Evolutionary conservation across 2,888 invertebrate species (phyloP), one percentile per base, ranked within the genome.

Genomic region (Acrobasis consociella): DNA sequence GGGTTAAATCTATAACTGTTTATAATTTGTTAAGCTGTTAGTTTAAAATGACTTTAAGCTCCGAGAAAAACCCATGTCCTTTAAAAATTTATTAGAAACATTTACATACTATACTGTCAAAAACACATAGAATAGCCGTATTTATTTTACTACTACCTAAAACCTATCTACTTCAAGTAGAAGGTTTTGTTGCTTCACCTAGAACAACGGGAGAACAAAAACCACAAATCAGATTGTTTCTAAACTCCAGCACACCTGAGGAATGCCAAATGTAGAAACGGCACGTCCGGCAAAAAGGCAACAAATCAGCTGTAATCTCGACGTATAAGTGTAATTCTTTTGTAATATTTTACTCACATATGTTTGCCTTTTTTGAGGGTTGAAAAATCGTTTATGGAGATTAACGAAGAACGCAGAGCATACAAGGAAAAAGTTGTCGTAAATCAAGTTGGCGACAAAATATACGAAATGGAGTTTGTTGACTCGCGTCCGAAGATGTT

Each of bases 401-500:
- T 50, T 49, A 60, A 60, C 49, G 50, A 60, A 60, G 50, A 51
- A 50, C 38, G 17, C 50, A 38, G 50, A 51, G 38, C 39, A 60
- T 16, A 50, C 59, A 50, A 60, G 56, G 58, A 60, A 60, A 50
- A 60, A 31, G 50, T 63, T 68, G 60, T 60, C 65, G 62, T 64
- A 68, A 66, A 66, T 68, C 66, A 66, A 66, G 59, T 63, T 63
- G 64, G 49, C 51, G 63, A 58, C 64, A 62, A 64, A 66, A 66
- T 68, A 62, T 64, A 66, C 64, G 62, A 62, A 64, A 60, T 53
- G 55, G 62, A 59, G 62, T 62, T 50, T 64, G 64, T 65, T 64
- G 55, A 49, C 62, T 31, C 55, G 58, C 49, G 63, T 63, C 22
- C 52, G 49, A 42, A 49, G 17, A 60, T 42, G 42, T 60, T 60